phyloP scores from a whole-genome alignment of 2,797 vertebrate species.

The Lithobates sylvaticus region DNA sequence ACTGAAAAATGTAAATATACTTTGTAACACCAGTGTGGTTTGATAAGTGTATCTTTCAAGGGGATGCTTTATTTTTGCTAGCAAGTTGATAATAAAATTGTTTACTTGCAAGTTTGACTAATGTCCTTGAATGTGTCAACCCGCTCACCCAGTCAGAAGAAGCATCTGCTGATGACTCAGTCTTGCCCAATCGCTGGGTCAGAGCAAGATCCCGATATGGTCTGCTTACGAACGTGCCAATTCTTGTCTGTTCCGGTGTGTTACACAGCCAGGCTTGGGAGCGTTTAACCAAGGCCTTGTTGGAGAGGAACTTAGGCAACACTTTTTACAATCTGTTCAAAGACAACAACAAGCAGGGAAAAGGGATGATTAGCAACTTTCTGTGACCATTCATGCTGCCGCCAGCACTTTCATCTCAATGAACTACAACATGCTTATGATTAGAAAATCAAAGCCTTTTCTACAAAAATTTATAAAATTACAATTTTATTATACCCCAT shows the following conservation, averaged over 20 bases:
- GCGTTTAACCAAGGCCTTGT: conserved; percentile 11
- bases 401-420: conserved; percentile 54
- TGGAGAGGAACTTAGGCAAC: conserved; percentile 51
- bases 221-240: conserved; percentile 7
- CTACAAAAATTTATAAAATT: conserved; percentile 15
- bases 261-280: neutral
- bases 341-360: conserved; percentile 49
- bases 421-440: conserved; percentile 32
- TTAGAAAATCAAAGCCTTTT: conserved; percentile 15
- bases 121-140: conserved; percentile 52
- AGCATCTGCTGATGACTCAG: conserved; percentile 51
- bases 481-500: conserved; percentile 23
- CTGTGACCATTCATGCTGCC: conserved; percentile 24
- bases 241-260: conserved; percentile 46
- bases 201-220: conserved; percentile 11
- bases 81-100: conserved; percentile 11
- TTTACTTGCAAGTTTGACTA: conserved; percentile 43
- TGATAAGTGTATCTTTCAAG: conserved; percentile 27
- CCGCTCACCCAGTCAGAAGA: conserved; percentile 32
- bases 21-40: neutral
- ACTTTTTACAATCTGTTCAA: conserved; percentile 52
- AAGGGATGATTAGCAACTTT: conserved; percentile 57
- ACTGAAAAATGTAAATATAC: conserved; percentile 18
- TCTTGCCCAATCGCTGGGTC: conserved; percentile 26
- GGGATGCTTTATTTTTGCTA: conserved; percentile 21